Conservation (phyloP, 2,888 invertebrate genomes). For the Atethmia centrago region DNA sequence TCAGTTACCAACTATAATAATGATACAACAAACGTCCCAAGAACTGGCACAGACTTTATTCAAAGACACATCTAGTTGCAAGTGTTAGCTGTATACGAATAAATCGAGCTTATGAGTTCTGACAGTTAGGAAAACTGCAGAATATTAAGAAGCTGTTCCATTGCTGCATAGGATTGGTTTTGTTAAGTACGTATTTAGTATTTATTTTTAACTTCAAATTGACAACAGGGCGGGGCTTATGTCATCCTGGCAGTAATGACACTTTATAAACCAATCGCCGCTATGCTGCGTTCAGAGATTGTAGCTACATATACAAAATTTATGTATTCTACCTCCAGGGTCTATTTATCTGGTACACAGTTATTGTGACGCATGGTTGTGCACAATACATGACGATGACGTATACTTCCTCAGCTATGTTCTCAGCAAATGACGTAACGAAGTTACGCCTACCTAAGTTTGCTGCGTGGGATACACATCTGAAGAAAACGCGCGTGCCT, state of each 20-base stretch:
- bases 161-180: neutral
- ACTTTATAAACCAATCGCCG: neutral
- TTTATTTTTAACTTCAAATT: neutral
- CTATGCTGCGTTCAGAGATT: neutral
- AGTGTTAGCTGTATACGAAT: conserved; percentile 33
- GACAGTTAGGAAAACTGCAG: conserved; percentile 69
- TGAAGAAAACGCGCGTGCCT: neutral
- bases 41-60: conserved; percentile 9
- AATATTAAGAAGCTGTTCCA: conserved; percentile 44
- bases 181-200: neutral
- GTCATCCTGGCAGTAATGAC: neutral
- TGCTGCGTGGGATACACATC: neutral
- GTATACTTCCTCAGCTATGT: neutral
- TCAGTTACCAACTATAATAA: neutral
- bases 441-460: neutral
- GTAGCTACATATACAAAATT: no score
- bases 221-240: neutral
- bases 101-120: conserved; percentile 55
- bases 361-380: neutral
- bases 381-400: neutral
- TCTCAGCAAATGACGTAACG: neutral
- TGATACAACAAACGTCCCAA: conserved; percentile 9
- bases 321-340: neutral
- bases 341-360: neutral
- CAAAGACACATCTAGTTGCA: conserved; percentile 19